A percentile compares a stretch with the other conserved stretches of the same genome.
Conservation (phyloP, 2,888 invertebrate species). For the Sepiola atlantica region DNA sequence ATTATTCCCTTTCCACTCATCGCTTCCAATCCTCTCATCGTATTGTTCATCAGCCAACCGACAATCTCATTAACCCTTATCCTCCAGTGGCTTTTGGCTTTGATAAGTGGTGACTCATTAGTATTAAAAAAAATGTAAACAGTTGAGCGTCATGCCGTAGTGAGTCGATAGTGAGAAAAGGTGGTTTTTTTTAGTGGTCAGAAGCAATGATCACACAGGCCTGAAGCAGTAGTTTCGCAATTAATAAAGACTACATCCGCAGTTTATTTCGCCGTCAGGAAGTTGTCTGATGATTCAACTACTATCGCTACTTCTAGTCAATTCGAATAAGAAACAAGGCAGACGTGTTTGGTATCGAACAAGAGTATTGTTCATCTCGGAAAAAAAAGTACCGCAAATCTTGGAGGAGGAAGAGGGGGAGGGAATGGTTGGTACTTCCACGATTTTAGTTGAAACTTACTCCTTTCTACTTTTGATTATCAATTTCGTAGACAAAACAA, state of each 20-base stretch:
- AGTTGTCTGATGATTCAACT: background rate
- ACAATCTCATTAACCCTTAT: too few relatives aligned
- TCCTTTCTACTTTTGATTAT: background rate
- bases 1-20: too few relatives aligned
- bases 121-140: background rate
- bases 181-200: too few relatives aligned
- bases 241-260: background rate
- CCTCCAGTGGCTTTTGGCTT: too few relatives aligned
- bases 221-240: background rate
- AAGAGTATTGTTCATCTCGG: background rate
- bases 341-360: background rate
- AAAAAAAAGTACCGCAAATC: background rate
- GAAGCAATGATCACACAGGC: background rate
- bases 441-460: background rate
- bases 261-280: background rate
- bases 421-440: background rate
- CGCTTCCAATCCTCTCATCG: too few relatives aligned
- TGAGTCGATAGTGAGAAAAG: background rate
- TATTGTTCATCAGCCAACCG: too few relatives aligned
- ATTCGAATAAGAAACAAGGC: background rate
- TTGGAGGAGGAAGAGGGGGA: too few relatives aligned
- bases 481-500: background rate
- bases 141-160: background rate
- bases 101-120: too few relatives aligned
- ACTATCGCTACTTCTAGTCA: conserved; percentile 1